Conservation (phyloP, 2,888 invertebrate genomes). For the Acronicta alni region DNA sequence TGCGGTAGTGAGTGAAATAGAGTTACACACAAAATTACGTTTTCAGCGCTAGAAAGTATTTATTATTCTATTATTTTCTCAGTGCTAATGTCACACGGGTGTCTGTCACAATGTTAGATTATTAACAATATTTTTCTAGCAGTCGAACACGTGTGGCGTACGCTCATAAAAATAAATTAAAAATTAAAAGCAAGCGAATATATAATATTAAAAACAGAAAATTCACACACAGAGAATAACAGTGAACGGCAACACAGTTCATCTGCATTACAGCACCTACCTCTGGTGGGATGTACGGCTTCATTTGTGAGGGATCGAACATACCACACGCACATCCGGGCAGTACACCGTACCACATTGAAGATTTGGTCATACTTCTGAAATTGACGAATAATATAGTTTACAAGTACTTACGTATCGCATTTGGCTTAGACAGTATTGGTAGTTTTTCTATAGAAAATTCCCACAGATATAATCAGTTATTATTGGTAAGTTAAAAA, state of each 20-base stretch:
- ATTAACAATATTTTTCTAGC: slow-evolving; percentile 27
- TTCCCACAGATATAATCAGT: background rate
- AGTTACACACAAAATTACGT: slow-evolving; percentile 18
- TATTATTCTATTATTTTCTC: background rate
- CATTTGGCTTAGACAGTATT: background rate
- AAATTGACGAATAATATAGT: slow-evolving; percentile 30
- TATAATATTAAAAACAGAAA: slow-evolving; percentile 15
- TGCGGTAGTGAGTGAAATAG: slow-evolving; percentile 27
- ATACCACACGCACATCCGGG: slow-evolving; percentile 97
- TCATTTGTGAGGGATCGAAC: slow-evolving; percentile 96
- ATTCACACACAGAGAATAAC: slow-evolving; percentile 14
- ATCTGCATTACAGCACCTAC: slow-evolving; percentile 58
- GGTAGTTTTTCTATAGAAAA: too few species aligned
- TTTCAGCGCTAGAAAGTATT: slow-evolving; percentile 33
- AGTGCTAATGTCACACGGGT: background rate
- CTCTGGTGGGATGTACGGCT: slow-evolving; percentile 89
- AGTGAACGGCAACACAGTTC: background rate
- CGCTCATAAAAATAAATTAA: slow-evolving; percentile 7
- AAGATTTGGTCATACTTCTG: slow-evolving; percentile 88
- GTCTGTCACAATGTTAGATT: too few species aligned
- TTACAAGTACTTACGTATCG: slow-evolving; percentile 2
- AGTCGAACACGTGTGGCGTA: slow-evolving; percentile 20
- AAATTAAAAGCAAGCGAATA: slow-evolving; percentile 8
- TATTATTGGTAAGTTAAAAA: background rate
- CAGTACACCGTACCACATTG: slow-evolving; percentile 97